Percentiles rank a stretch among this genome's conserved stretches.
Evolutionary conservation across 2,797 vertebrate genomes (phyloP).

Genomic region (Rhabdophis nuchalis): DNA sequence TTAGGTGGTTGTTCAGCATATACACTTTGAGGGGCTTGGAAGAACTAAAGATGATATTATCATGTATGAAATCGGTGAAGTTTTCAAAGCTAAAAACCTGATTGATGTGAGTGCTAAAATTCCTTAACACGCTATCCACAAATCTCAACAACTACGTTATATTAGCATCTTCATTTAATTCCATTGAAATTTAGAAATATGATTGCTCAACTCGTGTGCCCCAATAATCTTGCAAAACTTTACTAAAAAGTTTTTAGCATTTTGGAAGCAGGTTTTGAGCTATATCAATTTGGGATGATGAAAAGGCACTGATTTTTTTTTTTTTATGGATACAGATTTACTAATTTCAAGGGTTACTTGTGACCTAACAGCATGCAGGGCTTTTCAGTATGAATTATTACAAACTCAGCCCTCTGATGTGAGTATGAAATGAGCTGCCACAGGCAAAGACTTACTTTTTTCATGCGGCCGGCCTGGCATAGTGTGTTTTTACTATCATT

Average conservation of each 20-base stretch:
- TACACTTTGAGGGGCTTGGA: slow-evolving; percentile 91
- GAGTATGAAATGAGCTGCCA: background rate
- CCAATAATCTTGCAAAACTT: background rate
- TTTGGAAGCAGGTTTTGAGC: background rate
- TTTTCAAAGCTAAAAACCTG: slow-evolving; percentile 92
- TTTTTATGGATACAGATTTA: background rate
- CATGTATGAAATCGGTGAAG: slow-evolving; percentile 88
- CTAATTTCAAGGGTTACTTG: background rate
- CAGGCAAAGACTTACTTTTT: too few relatives aligned
- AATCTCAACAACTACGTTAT: background rate
- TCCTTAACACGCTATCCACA: background rate
- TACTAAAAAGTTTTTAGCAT: background rate
- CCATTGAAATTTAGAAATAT: background rate
- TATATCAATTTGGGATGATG: background rate
- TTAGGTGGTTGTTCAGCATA: slow-evolving; percentile 92
- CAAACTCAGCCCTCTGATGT: background rate
- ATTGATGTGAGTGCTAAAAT: slow-evolving; percentile 81
- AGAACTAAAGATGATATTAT: slow-evolving; percentile 94
- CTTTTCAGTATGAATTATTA: background rate
- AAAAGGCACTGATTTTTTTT: background rate
- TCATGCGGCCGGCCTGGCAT: too few relatives aligned
- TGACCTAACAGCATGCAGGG: background rate
- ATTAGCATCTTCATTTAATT: background rate
- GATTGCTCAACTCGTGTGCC: background rate
- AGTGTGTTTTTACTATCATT: too few relatives aligned